phyloP scores from a whole-genome alignment of 2,113 vertebrate genomes.

The Capricornis sumatraensis region DNA sequence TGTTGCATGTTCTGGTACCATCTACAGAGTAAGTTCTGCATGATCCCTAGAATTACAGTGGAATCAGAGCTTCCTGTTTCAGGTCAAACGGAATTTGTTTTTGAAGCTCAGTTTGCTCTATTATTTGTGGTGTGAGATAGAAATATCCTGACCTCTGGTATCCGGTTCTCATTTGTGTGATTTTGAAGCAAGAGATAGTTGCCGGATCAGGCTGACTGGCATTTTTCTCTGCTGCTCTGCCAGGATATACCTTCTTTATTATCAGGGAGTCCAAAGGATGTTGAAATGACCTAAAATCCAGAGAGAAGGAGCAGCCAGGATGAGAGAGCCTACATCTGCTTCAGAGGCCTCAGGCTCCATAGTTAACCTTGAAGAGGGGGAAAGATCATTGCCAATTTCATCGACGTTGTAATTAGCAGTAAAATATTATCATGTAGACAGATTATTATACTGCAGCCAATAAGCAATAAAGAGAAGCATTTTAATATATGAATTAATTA shows the following conservation, averaged over 20 bases:
- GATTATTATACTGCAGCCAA: not conserved
- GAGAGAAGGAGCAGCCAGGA: not conserved
- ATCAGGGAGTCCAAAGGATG: fast-evolving
- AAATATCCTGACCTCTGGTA: not conserved
- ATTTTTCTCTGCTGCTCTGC: not conserved
- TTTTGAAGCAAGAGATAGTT: not conserved
- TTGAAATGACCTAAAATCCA: not conserved
- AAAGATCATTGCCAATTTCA: conserved; percentile 8
- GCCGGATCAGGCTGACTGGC: not conserved
- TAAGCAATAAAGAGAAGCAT: conserved; percentile 39
- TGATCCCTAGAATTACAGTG: not conserved
- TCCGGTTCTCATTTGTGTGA: not conserved
- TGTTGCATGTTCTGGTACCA: not conserved
- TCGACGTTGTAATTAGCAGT: conserved; percentile 22
- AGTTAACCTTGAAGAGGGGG: conserved; percentile 45
- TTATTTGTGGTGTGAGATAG: not conserved
- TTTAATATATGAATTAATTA: conserved; percentile 46
- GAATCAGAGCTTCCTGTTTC: not conserved
- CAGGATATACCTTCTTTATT: not conserved
- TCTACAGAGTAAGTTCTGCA: not conserved
- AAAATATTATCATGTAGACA: conserved; percentile 15
- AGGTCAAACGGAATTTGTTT: not conserved
- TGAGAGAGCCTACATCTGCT: not conserved
- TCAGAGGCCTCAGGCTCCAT: not conserved
- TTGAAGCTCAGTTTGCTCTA: not conserved